These are phyloP conservation scores for Cephus pygmeus DNA, from an alignment of 2,888 invertebrate genomes.

Conservation along the genomic window DNA sequence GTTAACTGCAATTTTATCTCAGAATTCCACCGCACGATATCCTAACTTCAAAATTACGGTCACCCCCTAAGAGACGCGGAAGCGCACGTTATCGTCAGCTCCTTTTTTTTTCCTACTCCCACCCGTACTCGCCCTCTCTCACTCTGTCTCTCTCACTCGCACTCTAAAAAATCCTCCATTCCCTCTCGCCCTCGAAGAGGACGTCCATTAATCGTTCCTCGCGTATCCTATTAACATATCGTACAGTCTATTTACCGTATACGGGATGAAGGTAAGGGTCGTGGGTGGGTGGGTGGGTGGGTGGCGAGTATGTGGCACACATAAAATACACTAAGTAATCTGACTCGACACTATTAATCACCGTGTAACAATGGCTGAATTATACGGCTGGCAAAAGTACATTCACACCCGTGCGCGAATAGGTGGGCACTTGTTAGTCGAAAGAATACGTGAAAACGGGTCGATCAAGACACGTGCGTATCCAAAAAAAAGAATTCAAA, in stretches of 20 bases:
- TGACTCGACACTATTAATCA: constrained; percentile 3
- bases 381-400: background rate
- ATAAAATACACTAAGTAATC: background rate
- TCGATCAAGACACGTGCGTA: background rate
- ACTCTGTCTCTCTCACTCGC: background rate
- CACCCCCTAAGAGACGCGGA: background rate
- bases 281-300: background rate
- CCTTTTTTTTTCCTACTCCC: constrained; percentile 13
- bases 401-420: background rate
- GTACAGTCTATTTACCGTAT: background rate
- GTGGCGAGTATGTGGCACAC: background rate
- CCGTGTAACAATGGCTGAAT: background rate
- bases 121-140: background rate
- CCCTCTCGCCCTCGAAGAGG: background rate
- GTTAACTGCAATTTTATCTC: too few species aligned
- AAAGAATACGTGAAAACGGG: background rate
- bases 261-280: background rate
- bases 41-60: background rate
- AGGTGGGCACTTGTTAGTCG: background rate
- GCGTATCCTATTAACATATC: constrained; percentile 5
- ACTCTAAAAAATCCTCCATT: constrained; percentile 7
- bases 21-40: too few species aligned
- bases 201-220: constrained; percentile 1
- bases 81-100: background rate
- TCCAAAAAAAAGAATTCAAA: background rate